Evolutionary conservation across 2,113 vertebrate species (phyloP).

Genomic region (Addax nasomaculatus): DNA sequence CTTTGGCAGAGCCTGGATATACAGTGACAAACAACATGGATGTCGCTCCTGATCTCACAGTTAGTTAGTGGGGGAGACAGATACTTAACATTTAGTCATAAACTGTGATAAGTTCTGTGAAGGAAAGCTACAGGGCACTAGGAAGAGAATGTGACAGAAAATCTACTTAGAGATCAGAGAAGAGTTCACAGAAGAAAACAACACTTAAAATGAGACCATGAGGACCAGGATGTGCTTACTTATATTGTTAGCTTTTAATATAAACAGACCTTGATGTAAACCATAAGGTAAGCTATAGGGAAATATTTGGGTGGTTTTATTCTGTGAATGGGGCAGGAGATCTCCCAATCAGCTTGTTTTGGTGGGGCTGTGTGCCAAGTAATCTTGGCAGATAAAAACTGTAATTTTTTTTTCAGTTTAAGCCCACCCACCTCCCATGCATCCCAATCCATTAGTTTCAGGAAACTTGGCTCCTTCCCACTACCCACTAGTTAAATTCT

Average conservation of each 20-base stretch:
- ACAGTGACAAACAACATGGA: not conserved
- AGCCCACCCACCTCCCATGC: not conserved
- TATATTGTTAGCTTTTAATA: conserved; percentile 2
- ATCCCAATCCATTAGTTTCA: not conserved
- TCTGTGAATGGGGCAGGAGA: not conserved
- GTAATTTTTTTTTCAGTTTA: not conserved
- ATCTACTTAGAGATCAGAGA: conserved; percentile 28
- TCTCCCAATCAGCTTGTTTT: conserved; percentile 45
- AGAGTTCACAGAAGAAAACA: conserved; percentile 26
- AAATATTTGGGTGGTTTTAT: not conserved
- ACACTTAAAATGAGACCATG: conserved; percentile 11
- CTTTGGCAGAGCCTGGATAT: not conserved
- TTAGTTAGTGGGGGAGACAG: not conserved
- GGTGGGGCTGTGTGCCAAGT: not conserved
- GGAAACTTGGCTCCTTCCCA: not conserved
- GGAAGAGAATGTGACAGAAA: conserved; percentile 37
- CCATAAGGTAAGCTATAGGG: not conserved
- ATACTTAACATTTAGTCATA: not conserved
- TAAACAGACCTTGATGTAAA: not conserved
- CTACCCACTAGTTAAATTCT: not conserved
- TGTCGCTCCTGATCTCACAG: conserved; percentile 3
- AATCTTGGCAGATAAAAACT: not conserved
- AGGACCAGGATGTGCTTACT: not conserved
- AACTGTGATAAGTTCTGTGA: not conserved
- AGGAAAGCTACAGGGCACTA: not conserved